Conservation (phyloP, 23 tunicate genomes). For the Trididemnum clinides region DNA sequence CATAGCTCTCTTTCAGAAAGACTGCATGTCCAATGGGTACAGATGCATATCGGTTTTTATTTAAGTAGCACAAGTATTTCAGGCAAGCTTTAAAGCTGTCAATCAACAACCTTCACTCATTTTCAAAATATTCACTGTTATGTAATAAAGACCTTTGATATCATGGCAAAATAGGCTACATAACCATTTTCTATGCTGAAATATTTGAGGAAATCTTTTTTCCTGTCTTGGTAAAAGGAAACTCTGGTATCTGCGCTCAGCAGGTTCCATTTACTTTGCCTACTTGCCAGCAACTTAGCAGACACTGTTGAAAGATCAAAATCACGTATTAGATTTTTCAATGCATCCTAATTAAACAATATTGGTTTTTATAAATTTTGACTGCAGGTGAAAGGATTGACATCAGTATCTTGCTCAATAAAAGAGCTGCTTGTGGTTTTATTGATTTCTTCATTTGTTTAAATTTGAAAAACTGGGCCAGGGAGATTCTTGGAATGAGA, state of each 20-base stretch:
- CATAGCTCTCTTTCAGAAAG: background rate
- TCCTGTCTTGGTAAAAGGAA: background rate
- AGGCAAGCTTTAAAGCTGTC: background rate
- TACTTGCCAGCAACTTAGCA: background rate
- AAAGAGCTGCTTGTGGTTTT: background rate
- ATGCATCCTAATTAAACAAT: background rate
- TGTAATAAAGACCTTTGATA: background rate
- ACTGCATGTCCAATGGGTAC: background rate
- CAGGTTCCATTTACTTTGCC: background rate
- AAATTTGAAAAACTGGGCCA: background rate
- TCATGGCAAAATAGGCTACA: background rate
- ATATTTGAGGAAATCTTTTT: background rate
- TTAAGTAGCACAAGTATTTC: background rate
- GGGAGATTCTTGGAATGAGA: background rate
- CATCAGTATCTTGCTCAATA: background rate
- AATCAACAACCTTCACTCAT: background rate
- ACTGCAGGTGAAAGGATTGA: background rate
- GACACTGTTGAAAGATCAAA: background rate
- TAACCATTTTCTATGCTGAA: background rate
- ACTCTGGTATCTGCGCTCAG: background rate
- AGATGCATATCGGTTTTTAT: background rate
- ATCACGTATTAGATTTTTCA: constrained; percentile 11
- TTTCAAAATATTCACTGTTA: background rate
- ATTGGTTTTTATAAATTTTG: background rate
- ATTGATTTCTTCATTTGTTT: background rate